Conservation (phyloP, 2,113 vertebrate species). For the Puma concolor region DNA sequence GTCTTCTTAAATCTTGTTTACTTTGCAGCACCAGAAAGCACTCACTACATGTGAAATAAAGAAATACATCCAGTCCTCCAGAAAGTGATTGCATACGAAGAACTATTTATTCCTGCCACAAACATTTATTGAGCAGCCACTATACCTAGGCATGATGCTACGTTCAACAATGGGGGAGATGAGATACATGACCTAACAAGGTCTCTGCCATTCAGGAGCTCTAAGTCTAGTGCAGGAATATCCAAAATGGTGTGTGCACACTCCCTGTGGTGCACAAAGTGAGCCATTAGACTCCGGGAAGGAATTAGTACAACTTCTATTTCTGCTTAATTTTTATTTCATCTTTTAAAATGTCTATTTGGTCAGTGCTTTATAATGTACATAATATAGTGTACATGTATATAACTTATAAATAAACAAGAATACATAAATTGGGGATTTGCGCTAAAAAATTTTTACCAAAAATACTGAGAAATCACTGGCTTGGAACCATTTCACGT, state of each 20-base stretch:
- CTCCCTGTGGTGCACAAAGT: background rate
- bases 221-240: background rate
- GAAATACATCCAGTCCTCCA: background rate
- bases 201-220: background rate
- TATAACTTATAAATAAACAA: conserved; percentile 13
- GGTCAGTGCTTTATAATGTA: conserved; percentile 1
- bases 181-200: background rate
- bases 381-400: background rate
- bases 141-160: background rate
- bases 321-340: conserved; percentile 37
- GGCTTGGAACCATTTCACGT: background rate
- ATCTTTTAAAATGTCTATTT: conserved; percentile 39
- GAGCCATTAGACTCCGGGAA: background rate
- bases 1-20: background rate
- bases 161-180: background rate
- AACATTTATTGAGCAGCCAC: background rate
- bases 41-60: background rate
- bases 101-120: conserved; percentile 27
- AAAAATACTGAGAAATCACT: conserved; percentile 30
- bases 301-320: background rate
- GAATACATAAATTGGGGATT: background rate
- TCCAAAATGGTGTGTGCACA: background rate
- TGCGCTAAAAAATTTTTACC: background rate
- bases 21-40: background rate
- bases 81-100: background rate